Evolutionary conservation across 2,888 invertebrate genomes (phyloP), one percentile per base, ranked within the genome.

Genomic region (Neoascia interrupta): DNA sequence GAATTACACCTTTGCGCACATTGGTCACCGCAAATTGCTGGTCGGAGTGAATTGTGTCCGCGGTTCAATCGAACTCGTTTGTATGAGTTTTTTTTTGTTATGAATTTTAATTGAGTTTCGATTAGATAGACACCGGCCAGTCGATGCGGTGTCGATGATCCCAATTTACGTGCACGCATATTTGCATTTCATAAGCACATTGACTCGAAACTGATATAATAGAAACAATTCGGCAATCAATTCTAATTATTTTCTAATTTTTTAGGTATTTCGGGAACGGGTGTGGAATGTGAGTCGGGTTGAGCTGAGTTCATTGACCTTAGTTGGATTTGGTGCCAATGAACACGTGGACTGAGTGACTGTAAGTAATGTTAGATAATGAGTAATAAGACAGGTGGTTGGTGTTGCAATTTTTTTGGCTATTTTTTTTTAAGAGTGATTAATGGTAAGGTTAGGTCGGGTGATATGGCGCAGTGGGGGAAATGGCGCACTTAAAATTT

Each of bases 231-330:
- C 37, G 26, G 28, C 21, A 64, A 56, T 58, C 47, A 45, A 47
- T 74, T 66, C 66, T 74, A 74, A 74, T 68, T 74, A 60, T 60
- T 53, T 66, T 60, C 66, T 74, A 74, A 74, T 66, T 74, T 73
- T 39, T 58, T 8, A 51, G 51, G 51, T 69, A 51, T 36, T 69
- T 69, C 58, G 51, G n/a, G n/a, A n/a, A n/a, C n/a, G n/a, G n/a
- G n/a, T n/a, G n/a, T n/a, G n/a, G n/a, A n/a, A n/a, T n/a, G n/a
- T n/a, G n/a, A n/a, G n/a, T n/a, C n/a, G n/a, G n/a, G n/a, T n/a
- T n/a, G n/a, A n/a, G n/a, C n/a, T n/a, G n/a, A n/a, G n/a, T n/a
- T n/a, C n/a, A n/a, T n/a, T n/a, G n/a, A n/a, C n/a, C n/a, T n/a
- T n/a, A n/a, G n/a, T n/a, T n/a, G n/a, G n/a, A n/a, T n/a, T n/a